Percentiles rank a stretch among this genome's conserved stretches.
These are phyloP conservation scores for Actinia equina DNA, from an alignment of 64 coral and sea anemone species.

Conservation along the genomic window DNA sequence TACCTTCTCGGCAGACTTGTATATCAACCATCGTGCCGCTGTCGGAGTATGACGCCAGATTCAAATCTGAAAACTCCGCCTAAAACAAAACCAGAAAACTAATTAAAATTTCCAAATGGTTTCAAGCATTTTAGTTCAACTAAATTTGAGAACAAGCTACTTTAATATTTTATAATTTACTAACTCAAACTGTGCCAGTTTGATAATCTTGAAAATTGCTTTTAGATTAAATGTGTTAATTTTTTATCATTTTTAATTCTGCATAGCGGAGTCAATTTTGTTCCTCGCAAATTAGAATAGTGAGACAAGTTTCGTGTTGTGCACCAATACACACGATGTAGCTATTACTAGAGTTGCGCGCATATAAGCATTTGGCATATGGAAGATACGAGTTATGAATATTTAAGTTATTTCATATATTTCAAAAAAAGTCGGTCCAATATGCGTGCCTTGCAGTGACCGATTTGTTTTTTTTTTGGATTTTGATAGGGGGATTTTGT, in stretches of 20 bases:
- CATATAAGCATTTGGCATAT: too few species aligned
- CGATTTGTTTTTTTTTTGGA: too few species aligned
- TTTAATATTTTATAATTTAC: background rate
- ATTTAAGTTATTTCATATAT: too few species aligned
- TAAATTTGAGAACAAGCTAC: background rate
- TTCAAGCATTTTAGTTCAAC: background rate
- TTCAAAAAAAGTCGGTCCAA: too few species aligned
- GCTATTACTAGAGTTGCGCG: too few species aligned
- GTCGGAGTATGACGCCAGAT: conserved; percentile 94
- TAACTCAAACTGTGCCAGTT: background rate
- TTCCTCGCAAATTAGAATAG: too few species aligned
- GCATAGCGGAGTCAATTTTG: background rate
- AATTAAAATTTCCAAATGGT: background rate
- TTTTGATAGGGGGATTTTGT: too few species aligned
- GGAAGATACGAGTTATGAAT: too few species aligned
- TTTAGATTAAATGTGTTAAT: background rate
- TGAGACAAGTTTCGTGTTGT: background rate
- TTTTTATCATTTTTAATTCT: too few species aligned
- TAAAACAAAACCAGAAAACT: background rate
- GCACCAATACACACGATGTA: background rate
- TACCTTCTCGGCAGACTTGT: conserved; percentile 88
- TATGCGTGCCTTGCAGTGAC: too few species aligned
- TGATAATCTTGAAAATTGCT: background rate
- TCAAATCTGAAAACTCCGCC: conserved; percentile 91
- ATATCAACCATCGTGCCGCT: conserved; percentile 97